Percentiles rank a stretch among this genome's conserved stretches.
These are phyloP conservation scores for Otus sunia DNA, from an alignment of 2,113 vertebrate species.

Conservation along the genomic window DNA sequence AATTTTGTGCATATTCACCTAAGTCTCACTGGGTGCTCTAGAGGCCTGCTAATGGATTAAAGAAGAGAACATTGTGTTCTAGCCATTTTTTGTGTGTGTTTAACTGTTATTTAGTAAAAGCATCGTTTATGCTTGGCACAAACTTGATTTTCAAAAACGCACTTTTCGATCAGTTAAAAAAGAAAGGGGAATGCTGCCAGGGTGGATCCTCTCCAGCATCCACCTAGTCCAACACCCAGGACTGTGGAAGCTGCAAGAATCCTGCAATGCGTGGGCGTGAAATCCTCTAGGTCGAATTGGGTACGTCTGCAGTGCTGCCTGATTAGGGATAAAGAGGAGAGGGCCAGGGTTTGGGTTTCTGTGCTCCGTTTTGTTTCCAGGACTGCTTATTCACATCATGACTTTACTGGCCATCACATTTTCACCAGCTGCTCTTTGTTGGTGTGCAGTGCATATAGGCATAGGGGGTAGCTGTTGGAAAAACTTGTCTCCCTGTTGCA, in stretches of 20 bases:
- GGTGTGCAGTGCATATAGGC: background rate
- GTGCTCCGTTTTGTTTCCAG: background rate
- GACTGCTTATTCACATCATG: background rate
- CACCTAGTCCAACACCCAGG: background rate
- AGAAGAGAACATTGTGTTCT: background rate
- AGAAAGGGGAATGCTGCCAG: background rate
- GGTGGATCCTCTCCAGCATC: background rate
- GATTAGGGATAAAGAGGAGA: background rate
- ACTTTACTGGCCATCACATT: background rate
- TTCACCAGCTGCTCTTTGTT: background rate
- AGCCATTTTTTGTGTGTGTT: background rate
- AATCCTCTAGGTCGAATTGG: background rate
- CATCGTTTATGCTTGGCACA: background rate
- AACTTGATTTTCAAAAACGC: background rate
- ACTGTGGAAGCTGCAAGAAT: background rate
- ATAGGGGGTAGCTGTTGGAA: background rate
- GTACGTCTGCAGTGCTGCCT: background rate
- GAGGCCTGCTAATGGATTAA: background rate
- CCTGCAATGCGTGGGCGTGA: background rate
- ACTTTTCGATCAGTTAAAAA: background rate
- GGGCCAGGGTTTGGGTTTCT: background rate
- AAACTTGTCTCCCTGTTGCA: background rate
- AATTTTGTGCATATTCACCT: background rate
- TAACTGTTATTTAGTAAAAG: background rate
- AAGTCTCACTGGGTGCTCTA: background rate